These are phyloP conservation scores for Ophion ellenae DNA, from an alignment of 2,888 invertebrate species.

Conservation along the genomic window DNA sequence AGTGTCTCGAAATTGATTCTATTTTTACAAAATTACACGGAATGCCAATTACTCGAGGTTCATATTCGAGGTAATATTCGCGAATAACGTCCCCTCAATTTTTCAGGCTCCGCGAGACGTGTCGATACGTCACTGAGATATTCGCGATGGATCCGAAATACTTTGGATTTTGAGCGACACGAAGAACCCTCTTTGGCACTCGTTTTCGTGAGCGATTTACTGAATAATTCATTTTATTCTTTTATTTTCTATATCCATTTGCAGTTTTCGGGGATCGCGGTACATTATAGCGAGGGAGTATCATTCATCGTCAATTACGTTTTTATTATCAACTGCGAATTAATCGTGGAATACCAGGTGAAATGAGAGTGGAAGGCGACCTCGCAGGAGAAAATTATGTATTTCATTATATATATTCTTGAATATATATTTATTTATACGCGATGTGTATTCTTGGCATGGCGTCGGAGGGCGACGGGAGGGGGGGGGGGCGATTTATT, in stretches of 20 bases:
- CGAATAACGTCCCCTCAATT: background rate
- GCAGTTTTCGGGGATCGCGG: background rate
- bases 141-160: background rate
- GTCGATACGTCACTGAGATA: background rate
- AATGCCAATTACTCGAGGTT: background rate
- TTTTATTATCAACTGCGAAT: background rate
- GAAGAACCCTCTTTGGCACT: background rate
- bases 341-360: background rate
- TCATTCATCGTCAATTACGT: background rate
- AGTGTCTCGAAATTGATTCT: background rate
- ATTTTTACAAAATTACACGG: background rate
- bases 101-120: background rate
- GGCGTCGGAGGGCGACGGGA: background rate
- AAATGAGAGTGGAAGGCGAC: background rate
- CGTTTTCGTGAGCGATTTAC: background rate
- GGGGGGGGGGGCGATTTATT: background rate
- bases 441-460: background rate
- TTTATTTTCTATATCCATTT: background rate
- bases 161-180: background rate
- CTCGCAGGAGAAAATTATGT: background rate
- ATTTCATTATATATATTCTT: too few species aligned
- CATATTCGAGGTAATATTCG: background rate
- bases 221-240: background rate
- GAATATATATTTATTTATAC: background rate
- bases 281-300: background rate